A percentile compares a stretch with the other conserved stretches of the same genome.
Evolutionary conservation across 2,113 vertebrate species (phyloP).

Genomic region (Gavia stellata): DNA sequence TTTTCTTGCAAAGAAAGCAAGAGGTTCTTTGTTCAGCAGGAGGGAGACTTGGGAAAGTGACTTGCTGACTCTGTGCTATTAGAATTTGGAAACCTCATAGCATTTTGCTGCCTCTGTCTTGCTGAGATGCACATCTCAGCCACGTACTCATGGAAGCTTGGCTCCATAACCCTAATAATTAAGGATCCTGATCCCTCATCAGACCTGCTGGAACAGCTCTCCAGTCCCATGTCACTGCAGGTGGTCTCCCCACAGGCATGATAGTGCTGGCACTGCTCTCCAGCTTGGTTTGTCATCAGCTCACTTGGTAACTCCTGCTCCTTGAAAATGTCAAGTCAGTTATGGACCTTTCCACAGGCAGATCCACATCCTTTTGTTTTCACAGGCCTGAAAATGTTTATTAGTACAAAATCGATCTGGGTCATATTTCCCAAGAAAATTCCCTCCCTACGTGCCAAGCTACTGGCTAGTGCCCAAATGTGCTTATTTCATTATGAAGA

Average conservation of each 20-base stretch:
- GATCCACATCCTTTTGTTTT: neutral
- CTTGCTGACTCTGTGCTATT: neutral
- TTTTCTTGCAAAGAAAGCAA: constrained; percentile 37
- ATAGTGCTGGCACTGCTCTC: neutral
- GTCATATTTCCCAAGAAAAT: neutral
- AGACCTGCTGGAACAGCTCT: constrained; percentile 16
- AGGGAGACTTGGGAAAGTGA: constrained; percentile 28
- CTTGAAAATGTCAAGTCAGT: neutral
- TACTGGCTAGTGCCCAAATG: neutral
- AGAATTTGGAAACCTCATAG: constrained; percentile 4
- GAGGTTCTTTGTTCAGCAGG: constrained; percentile 34
- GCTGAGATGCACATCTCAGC: constrained; percentile 20
- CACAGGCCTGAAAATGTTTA: neutral
- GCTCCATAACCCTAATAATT: neutral
- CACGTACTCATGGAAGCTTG: neutral
- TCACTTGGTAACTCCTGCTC: neutral
- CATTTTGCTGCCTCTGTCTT: constrained; percentile 7
- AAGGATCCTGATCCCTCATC: neutral
- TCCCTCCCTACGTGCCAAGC: neutral
- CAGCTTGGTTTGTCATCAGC: neutral
- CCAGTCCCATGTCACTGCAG: neutral
- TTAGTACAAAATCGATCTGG: neutral
- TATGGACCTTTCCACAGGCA: neutral
- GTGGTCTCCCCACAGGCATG: neutral
- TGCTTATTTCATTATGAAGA: neutral